Conservation (phyloP, 2,113 vertebrate genomes). For the Parotia lawesii region DNA sequence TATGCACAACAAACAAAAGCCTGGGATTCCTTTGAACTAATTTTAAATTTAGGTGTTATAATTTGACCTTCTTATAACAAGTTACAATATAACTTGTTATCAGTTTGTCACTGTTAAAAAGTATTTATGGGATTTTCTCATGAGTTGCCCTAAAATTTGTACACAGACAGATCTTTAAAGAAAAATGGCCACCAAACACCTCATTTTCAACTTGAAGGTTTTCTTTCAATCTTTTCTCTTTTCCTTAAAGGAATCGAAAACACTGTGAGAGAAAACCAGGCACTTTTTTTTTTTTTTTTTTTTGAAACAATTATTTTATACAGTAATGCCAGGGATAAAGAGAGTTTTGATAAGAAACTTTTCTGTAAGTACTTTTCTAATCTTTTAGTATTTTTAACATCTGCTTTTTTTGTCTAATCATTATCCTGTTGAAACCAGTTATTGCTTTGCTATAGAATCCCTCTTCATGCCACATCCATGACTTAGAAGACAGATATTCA, state of each 20-base stretch:
- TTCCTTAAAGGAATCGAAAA: not conserved
- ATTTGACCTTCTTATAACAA: not conserved
- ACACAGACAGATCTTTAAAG: rapidly evolving
- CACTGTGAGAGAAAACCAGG: not conserved
- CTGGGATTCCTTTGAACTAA: not conserved
- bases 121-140: not conserved
- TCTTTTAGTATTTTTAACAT: not conserved
- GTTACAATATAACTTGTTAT: not conserved
- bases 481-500: not conserved
- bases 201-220: not conserved
- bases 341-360: not conserved
- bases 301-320: not conserved
- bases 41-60: not conserved
- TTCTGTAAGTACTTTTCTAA: not conserved
- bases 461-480: not conserved
- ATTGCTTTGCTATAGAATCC: not conserved
- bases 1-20: not conserved
- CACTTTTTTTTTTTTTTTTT: not conserved
- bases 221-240: not conserved
- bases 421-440: not conserved
- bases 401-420: not conserved
- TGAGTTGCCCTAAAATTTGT: not conserved
- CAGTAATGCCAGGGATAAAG: rapidly evolving
- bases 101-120: not conserved
- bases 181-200: not conserved